Evolutionary conservation across 1,140 invertebrate genomes (phyloP).

Genomic region (Bathynomus jamesi): DNA sequence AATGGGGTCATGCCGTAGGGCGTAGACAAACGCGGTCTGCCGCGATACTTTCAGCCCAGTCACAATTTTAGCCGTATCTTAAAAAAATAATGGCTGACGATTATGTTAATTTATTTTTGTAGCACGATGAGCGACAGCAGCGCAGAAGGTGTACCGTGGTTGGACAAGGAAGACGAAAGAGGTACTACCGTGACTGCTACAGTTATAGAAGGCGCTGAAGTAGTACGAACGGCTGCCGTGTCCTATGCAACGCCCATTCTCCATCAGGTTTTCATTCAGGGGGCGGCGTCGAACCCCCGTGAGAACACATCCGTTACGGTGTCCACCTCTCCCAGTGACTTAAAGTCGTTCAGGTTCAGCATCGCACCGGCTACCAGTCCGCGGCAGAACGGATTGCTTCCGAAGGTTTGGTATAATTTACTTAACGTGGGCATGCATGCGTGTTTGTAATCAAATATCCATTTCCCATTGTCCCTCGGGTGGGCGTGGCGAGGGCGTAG

Average conservation of each 20-base stretch:
- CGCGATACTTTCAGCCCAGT: too few relatives aligned
- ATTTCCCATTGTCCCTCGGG: too few relatives aligned
- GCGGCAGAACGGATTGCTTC: too few relatives aligned
- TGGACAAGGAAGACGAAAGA: not conserved
- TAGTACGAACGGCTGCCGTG: constrained; percentile 28
- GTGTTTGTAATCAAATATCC: too few relatives aligned
- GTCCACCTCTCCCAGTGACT: not conserved
- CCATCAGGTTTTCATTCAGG: constrained; percentile 31
- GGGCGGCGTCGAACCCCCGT: not conserved
- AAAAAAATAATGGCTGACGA: too few relatives aligned
- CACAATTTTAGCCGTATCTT: too few relatives aligned
- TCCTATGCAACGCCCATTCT: constrained; percentile 36
- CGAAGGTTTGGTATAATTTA: too few relatives aligned
- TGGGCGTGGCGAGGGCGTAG: too few relatives aligned
- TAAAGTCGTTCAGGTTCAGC: not conserved
- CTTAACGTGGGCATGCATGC: too few relatives aligned
- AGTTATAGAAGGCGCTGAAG: constrained; percentile 30
- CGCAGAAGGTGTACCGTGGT: not conserved
- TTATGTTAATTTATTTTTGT: not conserved
- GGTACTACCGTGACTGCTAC: constrained; percentile 23
- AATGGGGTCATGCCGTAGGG: too few relatives aligned
- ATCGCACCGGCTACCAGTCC: too few relatives aligned
- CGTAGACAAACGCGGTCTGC: too few relatives aligned
- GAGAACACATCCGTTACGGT: not conserved
- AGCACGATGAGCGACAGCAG: not conserved